Evolutionary conservation across 2,888 invertebrate genomes (phyloP), one percentile per base, ranked within the genome.

Genomic region (Chelonus formosanus): DNA sequence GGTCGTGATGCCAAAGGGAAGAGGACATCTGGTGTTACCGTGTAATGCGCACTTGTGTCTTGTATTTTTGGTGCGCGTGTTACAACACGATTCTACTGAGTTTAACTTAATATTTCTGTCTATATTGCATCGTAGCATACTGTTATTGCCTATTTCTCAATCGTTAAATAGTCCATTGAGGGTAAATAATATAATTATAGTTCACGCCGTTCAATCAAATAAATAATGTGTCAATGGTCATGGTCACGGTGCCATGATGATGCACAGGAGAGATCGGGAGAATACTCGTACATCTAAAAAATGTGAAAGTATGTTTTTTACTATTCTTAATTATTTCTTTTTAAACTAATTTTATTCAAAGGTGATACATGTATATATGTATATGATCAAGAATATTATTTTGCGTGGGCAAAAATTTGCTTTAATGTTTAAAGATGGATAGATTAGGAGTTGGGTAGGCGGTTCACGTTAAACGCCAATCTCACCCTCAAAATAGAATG

Each of bases 211-310:
- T 20, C 67, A 65, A 63, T 40, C 44, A 56, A 31, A 5, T 47
- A 57, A 55, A 56, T 61, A 66, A 70, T 77, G 78, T 70, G 70
- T 73, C 61, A 61, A 67, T 68, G 71, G 72, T 65, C 62, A 71
- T 70, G 72, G 72, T 67, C 58, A 56, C 75, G 40, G 6, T 40
- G 6, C 40, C 40, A 40, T 40, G 40, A 82, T 77, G 67, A 82
- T 81, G 82, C 79, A 82, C 71, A 81, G 80, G 71, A 76, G 78
- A 70, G 81, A 82, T 58, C 72, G 76, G 71, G 74, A 82, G 62
- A 73, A 76, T 70, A 72, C 74, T 63, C 73, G 77, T 58, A 74
- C 74, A 65, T 79, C 78, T 66, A 76, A 76, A 71, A 81, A 80
- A 61, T 67, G 47, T 76, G 77, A 70, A 79, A 79, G 79, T 81